Base-by-base conservation (phyloP, 2,113 vertebrate species). In the Todiramphus saurophagus region DNA sequence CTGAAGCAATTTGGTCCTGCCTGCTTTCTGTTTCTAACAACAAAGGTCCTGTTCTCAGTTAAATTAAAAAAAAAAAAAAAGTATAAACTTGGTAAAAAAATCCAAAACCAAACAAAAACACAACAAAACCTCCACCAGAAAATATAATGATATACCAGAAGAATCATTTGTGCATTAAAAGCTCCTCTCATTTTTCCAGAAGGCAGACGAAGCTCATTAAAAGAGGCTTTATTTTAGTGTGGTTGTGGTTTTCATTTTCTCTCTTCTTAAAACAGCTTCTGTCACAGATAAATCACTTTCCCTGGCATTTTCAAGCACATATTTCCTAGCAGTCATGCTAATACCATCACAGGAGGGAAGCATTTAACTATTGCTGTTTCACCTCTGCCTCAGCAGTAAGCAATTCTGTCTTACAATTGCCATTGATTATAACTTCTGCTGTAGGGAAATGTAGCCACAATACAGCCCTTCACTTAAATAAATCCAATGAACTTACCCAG, bases 201-300 rank as follows among this genome's bases (percentile, higher is more conserved):
- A 91, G 87, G 94, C 84, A 96, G 91, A 72, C 82, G 3, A 86
- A 96, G 91, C 89, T 97, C 94, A 95, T 97, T 97, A 95, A 95
- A 96, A 94, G 89, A 85, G 77, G 73, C 62, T 94, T 97, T 96
- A 91, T 96, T 97, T 92, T 94, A 80, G 76, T 75, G 72, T 92
- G 93, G 93, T 83, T 94, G 87, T 89, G 93, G 95, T 94, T 96
- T 97, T 96, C 62, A 89, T 95, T 95, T 96, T 95, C 93, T 89
- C 86, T 93, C 88, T 83, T 87, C 74, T 90, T 93, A 79, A 91
- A 96, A 90, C 75, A 76, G 91, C 69, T 94, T 94, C 87, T 96
- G 89, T 93, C 94, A 91, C 76, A 95, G 89, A 92, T 87, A 95
- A 94, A 96, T 97, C 95, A 95, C 94, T 95, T 96, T 96, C 93